Evolutionary conservation across 2,888 invertebrate species (phyloP).

Genomic region (Xestobium rufovillosum): DNA sequence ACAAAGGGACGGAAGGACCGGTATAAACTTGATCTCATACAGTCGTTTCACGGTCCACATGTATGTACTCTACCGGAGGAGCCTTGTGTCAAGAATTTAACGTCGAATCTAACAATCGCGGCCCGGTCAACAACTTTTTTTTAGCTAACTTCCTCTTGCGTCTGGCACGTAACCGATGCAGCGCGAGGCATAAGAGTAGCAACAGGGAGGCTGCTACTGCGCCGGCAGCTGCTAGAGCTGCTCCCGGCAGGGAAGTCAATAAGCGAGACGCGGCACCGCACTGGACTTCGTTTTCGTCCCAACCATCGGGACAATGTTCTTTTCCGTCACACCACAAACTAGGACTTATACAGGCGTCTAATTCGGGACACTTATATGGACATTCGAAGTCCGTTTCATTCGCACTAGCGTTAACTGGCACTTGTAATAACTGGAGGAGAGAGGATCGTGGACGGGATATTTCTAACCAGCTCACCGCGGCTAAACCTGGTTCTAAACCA

Average conservation of each 20-base stretch:
- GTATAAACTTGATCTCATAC: slow-evolving; percentile 56
- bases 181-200: slow-evolving; percentile 52
- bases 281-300: slow-evolving; percentile 63
- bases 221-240: slow-evolving; percentile 52
- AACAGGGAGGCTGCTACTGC: slow-evolving; percentile 51
- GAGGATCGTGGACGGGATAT: slow-evolving; percentile 60
- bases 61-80: slow-evolving; percentile 86
- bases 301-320: slow-evolving; percentile 58
- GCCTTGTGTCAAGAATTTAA: slow-evolving; percentile 79
- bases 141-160: slow-evolving; percentile 46
- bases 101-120: slow-evolving; percentile 57
- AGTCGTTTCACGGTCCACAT: slow-evolving; percentile 88
- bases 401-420: slow-evolving; percentile 45
- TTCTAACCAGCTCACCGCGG: slow-evolving; percentile 73
- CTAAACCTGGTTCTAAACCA: slow-evolving; percentile 63
- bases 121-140: slow-evolving; percentile 49
- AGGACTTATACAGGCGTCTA: slow-evolving; percentile 69
- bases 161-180: slow-evolving; percentile 50
- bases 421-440: slow-evolving; percentile 51
- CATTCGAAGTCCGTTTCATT: slow-evolving; percentile 53
- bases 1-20: slow-evolving; percentile 37
- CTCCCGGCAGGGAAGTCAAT: slow-evolving; percentile 47
- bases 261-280: slow-evolving; percentile 52
- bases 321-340: slow-evolving; percentile 70
- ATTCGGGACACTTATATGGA: slow-evolving; percentile 59